phyloP scores from a whole-genome alignment of 2,888 invertebrate genomes.

The Alsophila aescularia region DNA sequence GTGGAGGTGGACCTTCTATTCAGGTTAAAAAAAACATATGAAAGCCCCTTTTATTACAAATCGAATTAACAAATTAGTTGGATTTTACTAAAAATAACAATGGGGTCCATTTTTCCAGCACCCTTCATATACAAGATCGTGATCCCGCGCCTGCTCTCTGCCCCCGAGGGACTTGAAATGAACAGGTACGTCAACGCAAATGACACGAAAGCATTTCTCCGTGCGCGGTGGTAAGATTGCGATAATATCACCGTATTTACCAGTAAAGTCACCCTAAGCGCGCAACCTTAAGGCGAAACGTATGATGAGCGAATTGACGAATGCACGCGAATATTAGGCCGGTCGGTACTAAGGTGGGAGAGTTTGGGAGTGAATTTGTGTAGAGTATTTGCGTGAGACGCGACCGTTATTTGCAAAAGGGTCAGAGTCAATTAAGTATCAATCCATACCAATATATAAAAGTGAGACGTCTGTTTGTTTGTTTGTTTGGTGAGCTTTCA shows the following conservation, averaged over 20 bases:
- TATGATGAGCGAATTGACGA: slow-evolving; percentile 44
- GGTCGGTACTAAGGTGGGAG: slow-evolving; percentile 45
- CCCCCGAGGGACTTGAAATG: slow-evolving; percentile 47
- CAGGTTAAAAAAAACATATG: no score
- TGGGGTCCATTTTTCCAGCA: no score
- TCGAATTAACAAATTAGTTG: no score
- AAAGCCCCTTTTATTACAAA: no score
- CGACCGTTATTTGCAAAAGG: neutral
- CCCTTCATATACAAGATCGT: slow-evolving; percentile 37
- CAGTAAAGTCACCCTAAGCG: slow-evolving; percentile 55
- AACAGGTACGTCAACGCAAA: slow-evolving; percentile 54
- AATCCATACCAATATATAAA: no score
- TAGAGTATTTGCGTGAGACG: neutral
- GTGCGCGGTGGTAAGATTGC: slow-evolving; percentile 44
- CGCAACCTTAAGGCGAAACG: slow-evolving; percentile 57
- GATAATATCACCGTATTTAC: slow-evolving; percentile 50
- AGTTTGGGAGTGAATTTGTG: neutral
- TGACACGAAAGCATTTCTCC: slow-evolving; percentile 57
- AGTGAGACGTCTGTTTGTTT: no score
- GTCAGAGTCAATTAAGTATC: no score
- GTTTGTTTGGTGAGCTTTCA: no score
- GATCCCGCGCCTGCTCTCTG: slow-evolving; percentile 41
- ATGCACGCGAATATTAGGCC: slow-evolving; percentile 51
- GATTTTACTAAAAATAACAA: no score
- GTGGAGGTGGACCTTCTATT: no score